A percentile compares a stretch with the other conserved stretches of the same genome.
Conservation (phyloP, 30 jellyfish, hydroid and myxozoan species). For the Haliclystus octoradiatus region DNA sequence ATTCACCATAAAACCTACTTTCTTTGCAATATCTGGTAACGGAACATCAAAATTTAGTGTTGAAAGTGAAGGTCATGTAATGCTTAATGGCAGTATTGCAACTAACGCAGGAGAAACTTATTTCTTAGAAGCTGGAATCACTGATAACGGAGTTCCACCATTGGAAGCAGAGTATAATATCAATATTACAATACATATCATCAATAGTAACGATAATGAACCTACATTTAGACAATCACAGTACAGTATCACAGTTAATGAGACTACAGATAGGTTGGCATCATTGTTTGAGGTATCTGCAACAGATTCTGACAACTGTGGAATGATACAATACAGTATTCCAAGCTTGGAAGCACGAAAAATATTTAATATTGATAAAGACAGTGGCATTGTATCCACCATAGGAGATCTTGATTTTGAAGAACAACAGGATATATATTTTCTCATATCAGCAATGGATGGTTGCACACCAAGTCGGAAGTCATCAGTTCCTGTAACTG, state of each 20-base stretch:
- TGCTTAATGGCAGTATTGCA: neutral
- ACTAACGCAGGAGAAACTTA: neutral
- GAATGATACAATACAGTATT: neutral
- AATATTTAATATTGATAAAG: neutral
- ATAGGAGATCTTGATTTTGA: neutral
- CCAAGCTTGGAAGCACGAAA: neutral
- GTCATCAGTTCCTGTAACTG: neutral
- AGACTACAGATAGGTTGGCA: neutral
- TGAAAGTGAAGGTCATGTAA: neutral
- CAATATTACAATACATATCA: neutral
- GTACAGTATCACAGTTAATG: neutral
- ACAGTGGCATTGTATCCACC: neutral
- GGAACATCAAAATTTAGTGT: neutral
- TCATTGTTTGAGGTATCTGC: neutral
- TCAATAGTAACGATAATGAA: neutral
- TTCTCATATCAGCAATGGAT: neutral
- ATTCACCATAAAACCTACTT: no score
- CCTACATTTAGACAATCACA: neutral
- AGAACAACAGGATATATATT: neutral
- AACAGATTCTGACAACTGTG: neutral
- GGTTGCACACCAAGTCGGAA: neutral
- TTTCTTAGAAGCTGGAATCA: neutral
- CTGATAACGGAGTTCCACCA: neutral
- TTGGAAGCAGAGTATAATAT: neutral
- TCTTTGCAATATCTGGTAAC: neutral